A percentile compares a stretch with the other conserved stretches of the same genome.
These are phyloP conservation scores for Camptogramma bilineatum DNA, from an alignment of 2,888 invertebrate genomes.

Conservation along the genomic window DNA sequence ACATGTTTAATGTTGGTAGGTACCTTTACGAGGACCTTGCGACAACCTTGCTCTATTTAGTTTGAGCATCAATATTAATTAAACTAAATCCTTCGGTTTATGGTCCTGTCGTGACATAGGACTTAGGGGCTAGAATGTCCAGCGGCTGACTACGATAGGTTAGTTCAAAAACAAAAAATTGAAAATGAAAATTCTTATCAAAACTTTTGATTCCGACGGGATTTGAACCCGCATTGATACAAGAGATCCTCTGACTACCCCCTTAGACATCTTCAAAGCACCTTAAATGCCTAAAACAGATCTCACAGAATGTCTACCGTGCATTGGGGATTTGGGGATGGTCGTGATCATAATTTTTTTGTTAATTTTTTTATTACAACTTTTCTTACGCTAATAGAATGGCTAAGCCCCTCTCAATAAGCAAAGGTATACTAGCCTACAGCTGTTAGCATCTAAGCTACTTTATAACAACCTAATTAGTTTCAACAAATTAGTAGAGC, in stretches of 20 bases:
- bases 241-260: no score
- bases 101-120: not conserved
- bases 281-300: no score
- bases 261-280: no score
- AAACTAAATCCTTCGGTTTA: conserved; percentile 2
- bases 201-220: no score
- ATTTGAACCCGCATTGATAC: no score
- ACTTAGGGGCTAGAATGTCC: not conserved
- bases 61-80: not conserved
- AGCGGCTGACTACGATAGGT: not conserved
- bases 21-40: conserved; percentile 3
- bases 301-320: no score
- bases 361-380: no score
- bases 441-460: not conserved
- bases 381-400: no score
- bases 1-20: conserved; percentile 18
- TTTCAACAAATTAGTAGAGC: conserved; percentile 33
- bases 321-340: no score
- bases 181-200: no score
- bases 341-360: no score
- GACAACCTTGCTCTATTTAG: conserved; percentile 12
- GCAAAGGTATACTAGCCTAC: not conserved
- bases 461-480: conserved; percentile 14
- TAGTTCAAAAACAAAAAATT: no score
- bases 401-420: not conserved